Evolutionary conservation across 2,113 vertebrate genomes (phyloP).

Genomic region (Orycteropus afer): DNA sequence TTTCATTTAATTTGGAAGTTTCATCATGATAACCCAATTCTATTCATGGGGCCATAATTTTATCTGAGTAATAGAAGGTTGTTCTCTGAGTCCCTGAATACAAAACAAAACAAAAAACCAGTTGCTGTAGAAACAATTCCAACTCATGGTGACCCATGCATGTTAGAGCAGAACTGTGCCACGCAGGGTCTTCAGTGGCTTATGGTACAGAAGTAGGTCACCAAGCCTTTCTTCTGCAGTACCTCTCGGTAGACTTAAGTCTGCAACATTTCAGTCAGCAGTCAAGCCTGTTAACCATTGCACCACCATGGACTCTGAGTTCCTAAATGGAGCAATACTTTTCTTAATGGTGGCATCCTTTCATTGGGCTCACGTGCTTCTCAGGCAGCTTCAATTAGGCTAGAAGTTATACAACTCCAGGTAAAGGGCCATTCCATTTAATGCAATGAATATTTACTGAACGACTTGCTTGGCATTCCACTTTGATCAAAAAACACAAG

Average conservation of each 20-base stretch:
- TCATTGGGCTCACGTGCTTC: background rate
- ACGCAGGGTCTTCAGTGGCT: background rate
- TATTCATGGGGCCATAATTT: background rate
- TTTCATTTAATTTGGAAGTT: conserved; percentile 7
- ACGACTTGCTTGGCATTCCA: background rate
- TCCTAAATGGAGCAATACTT: background rate
- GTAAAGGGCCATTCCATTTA: background rate
- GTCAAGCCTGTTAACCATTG: background rate
- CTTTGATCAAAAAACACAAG: background rate
- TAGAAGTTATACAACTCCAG: background rate
- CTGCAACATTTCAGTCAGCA: background rate
- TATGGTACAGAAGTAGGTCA: background rate
- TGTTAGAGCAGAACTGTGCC: background rate
- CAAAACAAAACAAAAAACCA: too few relatives aligned
- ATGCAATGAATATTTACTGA: background rate
- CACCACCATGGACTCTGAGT: background rate
- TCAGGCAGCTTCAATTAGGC: background rate
- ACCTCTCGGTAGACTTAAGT: background rate
- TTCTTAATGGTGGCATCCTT: background rate
- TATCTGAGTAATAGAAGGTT: background rate
- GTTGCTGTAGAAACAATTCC: background rate
- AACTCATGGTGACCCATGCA: background rate
- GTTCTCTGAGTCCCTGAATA: background rate
- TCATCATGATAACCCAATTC: background rate
- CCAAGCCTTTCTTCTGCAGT: background rate